A percentile compares a stretch with the other conserved stretches of the same genome.
phyloP scores from a whole-genome alignment of 2,113 vertebrate genomes.

The Dromaius novaehollandiae region DNA sequence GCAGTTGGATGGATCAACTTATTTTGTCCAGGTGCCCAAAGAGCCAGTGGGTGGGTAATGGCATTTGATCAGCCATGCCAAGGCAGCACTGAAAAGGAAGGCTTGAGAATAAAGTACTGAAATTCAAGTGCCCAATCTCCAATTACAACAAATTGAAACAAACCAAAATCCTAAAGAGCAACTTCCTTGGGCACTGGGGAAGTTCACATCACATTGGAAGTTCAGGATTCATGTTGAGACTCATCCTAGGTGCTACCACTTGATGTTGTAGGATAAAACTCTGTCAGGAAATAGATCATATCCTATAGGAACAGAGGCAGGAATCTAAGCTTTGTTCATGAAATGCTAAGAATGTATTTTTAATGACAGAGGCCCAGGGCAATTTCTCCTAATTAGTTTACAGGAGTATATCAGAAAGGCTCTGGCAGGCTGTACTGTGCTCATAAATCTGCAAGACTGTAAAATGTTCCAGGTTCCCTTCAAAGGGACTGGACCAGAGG shows the following conservation, averaged over 20 bases:
- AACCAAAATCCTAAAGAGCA: not conserved
- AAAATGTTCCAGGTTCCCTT: conserved; percentile 29
- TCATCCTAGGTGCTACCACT: not conserved
- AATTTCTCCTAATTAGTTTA: conserved; percentile 57
- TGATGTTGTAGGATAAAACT: conserved; percentile 49
- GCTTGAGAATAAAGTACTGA: not conserved
- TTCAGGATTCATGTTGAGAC: not conserved
- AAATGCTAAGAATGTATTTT: conserved; percentile 55
- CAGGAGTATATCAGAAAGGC: conserved; percentile 29
- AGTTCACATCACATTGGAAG: not conserved
- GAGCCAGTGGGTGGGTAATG: not conserved
- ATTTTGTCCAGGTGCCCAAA: not conserved
- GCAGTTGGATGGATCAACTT: not conserved
- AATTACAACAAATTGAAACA: not conserved
- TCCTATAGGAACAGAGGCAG: conserved; percentile 60
- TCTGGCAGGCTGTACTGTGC: not conserved
- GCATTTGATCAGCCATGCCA: not conserved
- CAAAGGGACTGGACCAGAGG: conserved; percentile 38
- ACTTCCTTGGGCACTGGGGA: not conserved
- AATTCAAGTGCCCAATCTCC: not conserved
- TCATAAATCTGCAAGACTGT: conserved; percentile 37
- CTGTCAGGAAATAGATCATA: conserved; percentile 59
- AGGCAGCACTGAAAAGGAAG: not conserved
- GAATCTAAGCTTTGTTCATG: conserved; percentile 57
- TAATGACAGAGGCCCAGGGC: conserved; percentile 38